A percentile compares a stretch with the other conserved stretches of the same genome.
Evolutionary conservation across 2,113 vertebrate genomes (phyloP).

Genomic region (Macrotis lagotis): DNA sequence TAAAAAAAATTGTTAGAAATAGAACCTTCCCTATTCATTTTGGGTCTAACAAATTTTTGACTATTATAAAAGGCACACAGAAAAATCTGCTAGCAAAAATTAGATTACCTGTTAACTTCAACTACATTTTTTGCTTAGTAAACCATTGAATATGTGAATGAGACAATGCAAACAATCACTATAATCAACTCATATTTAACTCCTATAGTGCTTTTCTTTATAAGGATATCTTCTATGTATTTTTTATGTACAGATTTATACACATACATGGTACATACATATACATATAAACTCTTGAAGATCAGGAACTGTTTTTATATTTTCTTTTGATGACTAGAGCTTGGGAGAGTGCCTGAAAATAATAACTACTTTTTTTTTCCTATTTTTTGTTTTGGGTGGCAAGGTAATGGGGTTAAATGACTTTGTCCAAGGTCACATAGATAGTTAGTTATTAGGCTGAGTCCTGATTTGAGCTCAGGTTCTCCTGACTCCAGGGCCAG

Average conservation of each 20-base stretch:
- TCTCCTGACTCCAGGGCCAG: no score
- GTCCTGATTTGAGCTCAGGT: no score
- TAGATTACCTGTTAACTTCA: not conserved
- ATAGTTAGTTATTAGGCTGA: no score
- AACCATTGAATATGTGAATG: not conserved
- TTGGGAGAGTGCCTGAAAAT: not conserved
- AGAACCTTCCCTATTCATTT: slow-evolving; percentile 26
- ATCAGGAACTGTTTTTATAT: not conserved
- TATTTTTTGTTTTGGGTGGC: no score
- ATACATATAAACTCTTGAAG: not conserved
- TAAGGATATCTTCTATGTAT: not conserved
- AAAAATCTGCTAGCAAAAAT: slow-evolving; percentile 23
- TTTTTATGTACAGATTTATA: not conserved
- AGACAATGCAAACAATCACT: slow-evolving; percentile 17
- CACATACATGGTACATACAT: no score
- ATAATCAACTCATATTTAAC: slow-evolving; percentile 17
- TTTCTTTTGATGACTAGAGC: not conserved
- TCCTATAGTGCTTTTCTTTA: not conserved
- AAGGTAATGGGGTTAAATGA: no score
- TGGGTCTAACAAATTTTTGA: slow-evolving; percentile 26
- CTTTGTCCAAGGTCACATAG: no score
- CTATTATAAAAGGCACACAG: slow-evolving; percentile 18
- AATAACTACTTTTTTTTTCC: not conserved
- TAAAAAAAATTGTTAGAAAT: slow-evolving; percentile 37
- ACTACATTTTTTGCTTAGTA: slow-evolving; percentile 19